Percentiles rank a stretch among this genome's conserved stretches.
These are phyloP conservation scores for Augochlora pura DNA, from an alignment of 1,140 invertebrate species.

Conservation along the genomic window DNA sequence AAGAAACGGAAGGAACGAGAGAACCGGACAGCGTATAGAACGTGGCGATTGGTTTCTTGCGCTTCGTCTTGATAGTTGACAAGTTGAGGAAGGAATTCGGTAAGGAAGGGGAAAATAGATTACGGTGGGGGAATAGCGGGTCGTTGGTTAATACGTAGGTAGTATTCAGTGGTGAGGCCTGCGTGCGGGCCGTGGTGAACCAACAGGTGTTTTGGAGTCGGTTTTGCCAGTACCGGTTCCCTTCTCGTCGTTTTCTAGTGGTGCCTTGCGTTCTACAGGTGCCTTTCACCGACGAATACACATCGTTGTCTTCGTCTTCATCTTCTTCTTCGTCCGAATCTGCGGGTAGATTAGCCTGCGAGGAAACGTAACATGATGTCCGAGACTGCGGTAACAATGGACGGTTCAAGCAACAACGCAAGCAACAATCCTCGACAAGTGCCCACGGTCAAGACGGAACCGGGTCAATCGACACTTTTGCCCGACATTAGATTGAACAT, in stretches of 20 bases:
- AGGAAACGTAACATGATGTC: constrained; percentile 72
- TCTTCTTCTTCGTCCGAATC: not conserved
- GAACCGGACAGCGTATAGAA: not conserved
- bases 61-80: constrained; percentile 32
- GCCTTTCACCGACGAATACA: constrained; percentile 44
- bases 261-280: constrained; percentile 24
- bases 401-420: constrained; percentile 69
- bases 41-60: constrained; percentile 8
- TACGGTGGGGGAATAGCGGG: constrained; percentile 62
- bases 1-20: not conserved
- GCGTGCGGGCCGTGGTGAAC: constrained; percentile 62
- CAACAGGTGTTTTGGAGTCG: constrained; percentile 65
- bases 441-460: constrained; percentile 69
- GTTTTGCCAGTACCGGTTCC: constrained; percentile 41
- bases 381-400: constrained; percentile 75
- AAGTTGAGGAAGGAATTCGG: constrained; percentile 34
- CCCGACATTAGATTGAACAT: constrained; percentile 77
- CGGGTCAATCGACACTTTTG: constrained; percentile 68
- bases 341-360: constrained; percentile 26
- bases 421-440: constrained; percentile 66
- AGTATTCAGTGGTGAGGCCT: constrained; percentile 68
- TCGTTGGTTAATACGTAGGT: constrained; percentile 55
- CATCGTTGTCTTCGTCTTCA: not conserved
- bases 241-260: constrained; percentile 37
- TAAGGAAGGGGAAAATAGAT: constrained; percentile 31